Evolutionary conservation across 1,140 invertebrate genomes (phyloP), one percentile per base, ranked within the genome.

Genomic region (Holcopasites calliopsidis): DNA sequence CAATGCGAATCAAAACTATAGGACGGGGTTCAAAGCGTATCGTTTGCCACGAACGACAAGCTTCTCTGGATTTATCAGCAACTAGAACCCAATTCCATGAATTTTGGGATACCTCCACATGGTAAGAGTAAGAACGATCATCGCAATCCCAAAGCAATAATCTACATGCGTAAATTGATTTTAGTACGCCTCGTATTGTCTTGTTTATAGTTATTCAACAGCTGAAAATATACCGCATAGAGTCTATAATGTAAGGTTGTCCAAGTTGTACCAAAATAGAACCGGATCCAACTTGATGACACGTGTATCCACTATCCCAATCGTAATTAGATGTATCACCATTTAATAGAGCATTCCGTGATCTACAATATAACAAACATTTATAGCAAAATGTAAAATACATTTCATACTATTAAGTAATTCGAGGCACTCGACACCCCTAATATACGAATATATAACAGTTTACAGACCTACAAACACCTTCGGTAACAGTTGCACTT

Each of bases 281-380:
- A 38, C 98, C 98, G 85, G 96, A 98, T 77, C 98, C 98, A 47
- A 99, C 92, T 92, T 99, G 98, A 93, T 99, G 99, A 91, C 98
- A 99, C 2, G 98, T 99, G 91, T 99, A 99, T 57, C 99, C 98
- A 77, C 95, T 97, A 90, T 99, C 98, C 98, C 98, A 99, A 93
- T 99, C 98, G 92, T 99, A 99, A 89, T 97, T 95, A 79, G 95
- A 94, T 35, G 94, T 97, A 86, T 99, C 97, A 3, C 98, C 98
- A 93, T 99, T 99, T 68, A 99, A 94, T 10, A 99, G 93, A n/a
- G 97, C 96, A 93, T 99, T 98, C 61, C 98, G 93, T 58, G 95
- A 96, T 58, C 97, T 97, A 65, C 93, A 82, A 40, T 75, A 44
- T 40, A 72, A 57, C 2, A 60, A 58, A n/a, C n/a, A 47, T 57